These are phyloP conservation scores for Epinotia brunnichana DNA, from an alignment of 2,888 invertebrate species.

Conservation along the genomic window DNA sequence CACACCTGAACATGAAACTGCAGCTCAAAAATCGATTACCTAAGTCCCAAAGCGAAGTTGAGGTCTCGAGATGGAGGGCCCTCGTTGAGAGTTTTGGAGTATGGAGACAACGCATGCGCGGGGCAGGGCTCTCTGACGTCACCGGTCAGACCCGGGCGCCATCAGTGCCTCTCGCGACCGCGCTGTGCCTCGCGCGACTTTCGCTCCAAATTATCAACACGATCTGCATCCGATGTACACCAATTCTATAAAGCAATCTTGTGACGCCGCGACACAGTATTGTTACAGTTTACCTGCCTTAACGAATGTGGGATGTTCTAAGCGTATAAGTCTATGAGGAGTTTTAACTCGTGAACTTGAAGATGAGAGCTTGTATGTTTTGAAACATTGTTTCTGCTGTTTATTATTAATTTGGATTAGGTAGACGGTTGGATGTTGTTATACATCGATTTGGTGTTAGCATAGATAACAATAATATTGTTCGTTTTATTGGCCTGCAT, in stretches of 20 bases:
- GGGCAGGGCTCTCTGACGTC: slow-evolving; percentile 77
- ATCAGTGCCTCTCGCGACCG: slow-evolving; percentile 79
- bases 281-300: slow-evolving; percentile 21
- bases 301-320: slow-evolving; percentile 26
- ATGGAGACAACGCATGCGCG: slow-evolving; percentile 74
- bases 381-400: slow-evolving; percentile 34
- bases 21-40: slow-evolving; percentile 83
- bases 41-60: slow-evolving; percentile 78
- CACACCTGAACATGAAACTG: slow-evolving; percentile 74
- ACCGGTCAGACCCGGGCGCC: slow-evolving; percentile 76
- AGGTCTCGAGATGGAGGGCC: slow-evolving; percentile 81
- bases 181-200: slow-evolving; percentile 76
- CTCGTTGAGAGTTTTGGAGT: slow-evolving; percentile 77
- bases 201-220: slow-evolving; percentile 68
- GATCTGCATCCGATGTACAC: slow-evolving; percentile 61
- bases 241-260: slow-evolving; percentile 52
- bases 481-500: not conserved
- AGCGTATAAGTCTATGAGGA: slow-evolving; percentile 21
- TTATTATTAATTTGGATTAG: not conserved
- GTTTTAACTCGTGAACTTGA: slow-evolving; percentile 13
- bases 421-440: not conserved
- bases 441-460: not conserved
- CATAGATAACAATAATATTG: not conserved
- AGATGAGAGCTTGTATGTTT: slow-evolving; percentile 17
- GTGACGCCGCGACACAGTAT: slow-evolving; percentile 4